Percentiles rank a stretch among this genome's conserved stretches.
Conservation (phyloP, 2,888 invertebrate species). For the Amphipyra berbera region DNA sequence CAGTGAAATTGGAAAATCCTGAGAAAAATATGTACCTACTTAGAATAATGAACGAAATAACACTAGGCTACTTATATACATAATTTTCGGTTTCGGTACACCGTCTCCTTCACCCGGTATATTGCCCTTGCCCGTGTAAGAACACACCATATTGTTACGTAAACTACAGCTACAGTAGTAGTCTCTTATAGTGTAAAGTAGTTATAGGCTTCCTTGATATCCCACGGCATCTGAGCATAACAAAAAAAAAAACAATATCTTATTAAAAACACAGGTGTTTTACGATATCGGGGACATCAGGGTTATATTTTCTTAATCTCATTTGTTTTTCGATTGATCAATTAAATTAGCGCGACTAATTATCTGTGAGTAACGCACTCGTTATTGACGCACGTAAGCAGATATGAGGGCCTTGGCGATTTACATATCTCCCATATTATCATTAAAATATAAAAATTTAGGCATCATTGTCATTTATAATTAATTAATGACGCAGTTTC, state of each 20-base stretch:
- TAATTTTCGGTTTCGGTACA: no score
- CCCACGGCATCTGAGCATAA: neutral
- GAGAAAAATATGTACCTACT: no score
- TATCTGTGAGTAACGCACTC: constrained; percentile 34
- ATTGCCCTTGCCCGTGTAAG: no score
- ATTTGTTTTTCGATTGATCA: constrained; percentile 39
- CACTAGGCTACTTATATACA: no score
- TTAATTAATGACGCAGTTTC: constrained; percentile 46
- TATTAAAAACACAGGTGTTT: constrained; percentile 14
- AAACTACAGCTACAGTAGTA: no score
- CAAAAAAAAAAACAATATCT: neutral
- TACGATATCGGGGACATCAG: constrained; percentile 21
- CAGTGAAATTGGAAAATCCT: no score
- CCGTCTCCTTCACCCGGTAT: no score
- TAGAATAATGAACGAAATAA: no score
- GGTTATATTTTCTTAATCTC: constrained; percentile 22
- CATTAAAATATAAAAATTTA: constrained; percentile 32
- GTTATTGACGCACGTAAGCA: constrained; percentile 53
- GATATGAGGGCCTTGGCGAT: constrained; percentile 41
- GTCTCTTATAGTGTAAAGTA: no score
- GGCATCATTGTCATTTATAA: constrained; percentile 24
- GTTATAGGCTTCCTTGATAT: no score
- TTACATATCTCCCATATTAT: constrained; percentile 44
- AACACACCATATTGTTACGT: no score
- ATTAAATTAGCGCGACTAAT: constrained; percentile 39